Evolutionary conservation across 2,888 invertebrate species (phyloP).

Genomic region (Folsomia manolachei): DNA sequence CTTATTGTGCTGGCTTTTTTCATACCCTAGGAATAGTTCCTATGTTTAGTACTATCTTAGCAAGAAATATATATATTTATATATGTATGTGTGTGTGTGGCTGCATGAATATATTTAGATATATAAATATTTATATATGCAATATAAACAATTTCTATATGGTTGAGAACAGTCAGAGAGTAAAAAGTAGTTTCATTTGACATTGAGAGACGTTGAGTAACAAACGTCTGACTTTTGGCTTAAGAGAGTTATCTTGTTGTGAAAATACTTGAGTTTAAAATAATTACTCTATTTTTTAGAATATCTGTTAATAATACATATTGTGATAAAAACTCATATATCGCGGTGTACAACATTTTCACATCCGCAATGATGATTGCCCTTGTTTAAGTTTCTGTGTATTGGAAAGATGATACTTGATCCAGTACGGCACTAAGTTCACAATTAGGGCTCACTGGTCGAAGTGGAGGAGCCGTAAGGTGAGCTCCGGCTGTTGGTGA

Average conservation of each 20-base stretch:
- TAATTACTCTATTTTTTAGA: too few species aligned
- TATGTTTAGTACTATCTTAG: background rate
- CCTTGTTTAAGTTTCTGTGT: conserved; percentile 46
- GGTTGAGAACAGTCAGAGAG: conserved; percentile 13
- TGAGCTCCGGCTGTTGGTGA: conserved; percentile 48
- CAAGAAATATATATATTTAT: conserved; percentile 13
- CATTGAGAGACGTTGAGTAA: background rate
- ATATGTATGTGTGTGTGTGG: background rate
- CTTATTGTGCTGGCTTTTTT: too few species aligned
- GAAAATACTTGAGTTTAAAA: conserved; percentile 46
- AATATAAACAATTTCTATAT: background rate
- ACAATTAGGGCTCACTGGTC: conserved; percentile 49
- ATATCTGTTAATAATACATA: conserved; percentile 7
- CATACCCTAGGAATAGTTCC: too few species aligned
- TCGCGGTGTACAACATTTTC: background rate
- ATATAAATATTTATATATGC: conserved; percentile 11
- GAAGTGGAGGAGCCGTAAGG: conserved; percentile 42
- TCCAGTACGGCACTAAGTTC: conserved; percentile 50
- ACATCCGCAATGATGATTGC: conserved; percentile 10
- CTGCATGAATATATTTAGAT: conserved; percentile 10
- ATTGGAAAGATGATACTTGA: conserved; percentile 48
- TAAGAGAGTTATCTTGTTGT: conserved; percentile 27
- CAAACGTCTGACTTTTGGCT: background rate
- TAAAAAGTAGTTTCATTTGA: background rate
- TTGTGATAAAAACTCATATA: background rate